Evolutionary conservation across 2,113 vertebrate species (phyloP), one percentile per base, ranked within the genome.

Genomic region (Syngnathus floridae): DNA sequence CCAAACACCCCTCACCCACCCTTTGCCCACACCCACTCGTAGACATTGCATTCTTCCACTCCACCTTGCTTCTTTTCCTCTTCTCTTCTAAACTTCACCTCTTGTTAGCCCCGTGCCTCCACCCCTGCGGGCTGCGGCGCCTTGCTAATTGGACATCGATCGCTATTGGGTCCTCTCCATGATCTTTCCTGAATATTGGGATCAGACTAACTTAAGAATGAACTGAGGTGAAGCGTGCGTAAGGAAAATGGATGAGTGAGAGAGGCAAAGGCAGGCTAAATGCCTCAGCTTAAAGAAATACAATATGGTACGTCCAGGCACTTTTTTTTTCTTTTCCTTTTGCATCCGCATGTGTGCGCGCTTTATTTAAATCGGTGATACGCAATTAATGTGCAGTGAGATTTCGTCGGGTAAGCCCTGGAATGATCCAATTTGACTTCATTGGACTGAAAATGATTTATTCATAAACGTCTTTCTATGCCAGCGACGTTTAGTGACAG

Each of bases 61-160:
- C 51, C 55, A 48, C 62, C 54, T 19, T 31, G 37, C 14, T 54
- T 36, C 43, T 19, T 38, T 58, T 59, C 60, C 49, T 26, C 48
- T 58, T 16, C 48, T 82, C 67, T 57, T 71, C 49, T 26, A 57
- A 70, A 60, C 66, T 54, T 67, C 73, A 62, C 54, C 75, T 72
- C 66, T 68, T 21, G 66, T 62, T 67, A 58, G 76, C 83, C 63
- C 71, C 54, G 64, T 68, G 48, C 35, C 58, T 57, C 9, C 54
- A 45, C 71, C 73, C 26, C 69, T 66, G 63, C 31, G 56, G 65
- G 60, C 46, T 66, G 62, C 61, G 70, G 73, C 70, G 82, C 64
- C 72, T 58, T 54, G 46, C 84, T 91, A 90, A 91, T 89, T 88
- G 87, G 86, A 88, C 86, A 90, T 89, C 83, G 86, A 90, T 90